phyloP scores from a whole-genome alignment of 1,140 invertebrate genomes.

The Philotrypesis tridentata region DNA sequence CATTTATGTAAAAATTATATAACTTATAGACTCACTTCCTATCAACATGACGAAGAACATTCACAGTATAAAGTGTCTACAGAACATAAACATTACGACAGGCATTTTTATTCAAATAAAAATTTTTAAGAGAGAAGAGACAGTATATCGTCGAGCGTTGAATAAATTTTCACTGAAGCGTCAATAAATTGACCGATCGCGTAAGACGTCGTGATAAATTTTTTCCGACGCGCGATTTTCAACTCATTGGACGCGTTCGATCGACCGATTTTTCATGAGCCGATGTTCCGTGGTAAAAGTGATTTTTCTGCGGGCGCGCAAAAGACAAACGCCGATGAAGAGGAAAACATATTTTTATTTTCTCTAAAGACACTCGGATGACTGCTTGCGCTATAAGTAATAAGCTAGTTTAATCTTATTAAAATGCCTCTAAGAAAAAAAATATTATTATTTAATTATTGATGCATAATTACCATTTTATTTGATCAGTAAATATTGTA shows the following conservation, averaged over 20 bases:
- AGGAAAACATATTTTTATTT: not conserved
- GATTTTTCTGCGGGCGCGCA: constrained; percentile 4
- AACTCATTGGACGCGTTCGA: constrained; percentile 14
- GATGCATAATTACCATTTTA: no score
- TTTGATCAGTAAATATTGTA: no score
- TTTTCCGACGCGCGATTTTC: constrained; percentile 39
- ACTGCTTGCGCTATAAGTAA: not conserved
- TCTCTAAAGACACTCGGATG: not conserved
- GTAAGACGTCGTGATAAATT: constrained; percentile 22
- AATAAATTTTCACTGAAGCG: constrained; percentile 28
- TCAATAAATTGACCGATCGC: constrained; percentile 9
- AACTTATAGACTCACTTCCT: no score
- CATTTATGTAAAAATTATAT: no score
- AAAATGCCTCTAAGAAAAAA: no score
- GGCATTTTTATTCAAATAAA: not conserved
- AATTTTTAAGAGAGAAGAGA: not conserved
- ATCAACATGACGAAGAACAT: no score
- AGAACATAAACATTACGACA: not conserved
- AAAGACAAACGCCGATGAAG: not conserved
- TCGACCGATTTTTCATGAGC: constrained; percentile 25
- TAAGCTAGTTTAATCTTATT: no score
- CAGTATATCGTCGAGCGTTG: not conserved
- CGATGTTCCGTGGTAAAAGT: not conserved
- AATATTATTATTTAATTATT: no score
- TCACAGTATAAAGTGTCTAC: not conserved